A percentile compares a stretch with the other conserved stretches of the same genome.
Evolutionary conservation across 2,888 invertebrate species (phyloP).

Genomic region (Cheiracanthium punctorium): DNA sequence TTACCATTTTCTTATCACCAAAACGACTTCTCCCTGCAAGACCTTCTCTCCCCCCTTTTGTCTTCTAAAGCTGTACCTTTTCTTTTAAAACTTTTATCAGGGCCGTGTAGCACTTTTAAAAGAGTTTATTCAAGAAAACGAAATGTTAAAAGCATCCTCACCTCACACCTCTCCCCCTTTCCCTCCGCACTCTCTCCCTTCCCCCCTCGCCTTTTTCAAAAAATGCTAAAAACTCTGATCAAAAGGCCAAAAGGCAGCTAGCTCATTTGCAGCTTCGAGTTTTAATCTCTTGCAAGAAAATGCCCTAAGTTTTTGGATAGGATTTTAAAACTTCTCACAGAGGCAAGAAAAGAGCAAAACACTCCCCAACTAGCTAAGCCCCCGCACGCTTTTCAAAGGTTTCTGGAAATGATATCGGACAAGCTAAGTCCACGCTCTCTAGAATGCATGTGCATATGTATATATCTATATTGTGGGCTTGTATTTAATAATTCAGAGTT

Average conservation of each 20-base stretch:
- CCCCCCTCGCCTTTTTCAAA: conserved; percentile 8
- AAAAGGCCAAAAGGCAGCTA: conserved; percentile 57
- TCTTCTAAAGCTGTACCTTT: conserved; percentile 6
- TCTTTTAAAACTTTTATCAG: conserved; percentile 59
- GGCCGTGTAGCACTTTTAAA: conserved; percentile 50
- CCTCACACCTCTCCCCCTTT: neutral
- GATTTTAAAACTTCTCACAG: conserved; percentile 58
- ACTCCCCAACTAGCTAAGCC: conserved; percentile 44
- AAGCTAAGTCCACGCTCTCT: conserved; percentile 14
- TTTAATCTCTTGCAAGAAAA: conserved; percentile 37
- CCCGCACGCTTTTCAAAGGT: conserved; percentile 31
- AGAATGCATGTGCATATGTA: neutral
- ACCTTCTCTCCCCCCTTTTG: conserved; percentile 41
- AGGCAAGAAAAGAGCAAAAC: conserved; percentile 29
- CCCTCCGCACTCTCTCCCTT: neutral
- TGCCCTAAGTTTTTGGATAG: conserved; percentile 50
- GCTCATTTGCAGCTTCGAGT: conserved; percentile 61
- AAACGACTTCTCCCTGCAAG: conserved; percentile 49
- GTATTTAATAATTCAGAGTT: conserved; percentile 61
- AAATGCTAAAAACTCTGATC: conserved; percentile 62
- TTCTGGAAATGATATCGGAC: conserved; percentile 60
- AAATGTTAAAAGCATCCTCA: conserved; percentile 9
- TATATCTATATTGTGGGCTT: neutral
- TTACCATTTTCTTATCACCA: conserved; percentile 66
- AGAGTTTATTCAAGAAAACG: conserved; percentile 39